Evolutionary conservation across 1,140 invertebrate species (phyloP), one percentile per base, ranked within the genome.

Genomic region (Drosophila kohkoa): DNA sequence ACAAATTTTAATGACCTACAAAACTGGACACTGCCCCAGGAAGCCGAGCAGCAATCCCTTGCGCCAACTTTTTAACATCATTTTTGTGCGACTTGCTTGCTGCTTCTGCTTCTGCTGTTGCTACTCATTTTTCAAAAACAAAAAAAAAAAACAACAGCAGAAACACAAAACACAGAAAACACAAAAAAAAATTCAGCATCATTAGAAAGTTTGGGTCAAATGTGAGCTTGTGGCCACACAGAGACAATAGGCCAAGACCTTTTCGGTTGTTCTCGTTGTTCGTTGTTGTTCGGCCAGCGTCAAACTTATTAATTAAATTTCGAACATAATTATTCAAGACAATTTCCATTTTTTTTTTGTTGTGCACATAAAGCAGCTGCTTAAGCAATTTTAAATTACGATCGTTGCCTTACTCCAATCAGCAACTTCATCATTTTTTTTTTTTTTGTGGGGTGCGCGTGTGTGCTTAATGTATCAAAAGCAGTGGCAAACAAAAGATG

Each of bases 241-340:
- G 35, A 79, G 68, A 86, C 82, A 87, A 86, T 79, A 28, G 59
- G 51, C 32, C 30, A 48, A 20, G 76, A 82, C 79, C 79, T 68
- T 87, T 82, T 80, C 49, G 69, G 38, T 32, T 62, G 51, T 46
- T 20, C 20, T 25, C 20, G 20, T 25, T 62, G 65, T 57, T 48
- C 38, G 65, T 60, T 58, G 54, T 59, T 72, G 20, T 46, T 46
- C 32, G 35, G 35, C 65, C 32, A 41, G n/a, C 28, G 52, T 7
- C 45, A 83, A 89, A 88, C 86, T 85, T 88, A 81, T 88, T 88
- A 88, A 89, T 88, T 88, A 88, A 88, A 89, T 51, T 55, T 81
- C 60, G 67, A 65, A 75, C 55, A 78, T 78, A 87, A 88, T 87
- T 87, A 83, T 78, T 82, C 69, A 64, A 67, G 80, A 72, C 59